phyloP scores from a whole-genome alignment of 2,113 vertebrate genomes.

The Mustela nigripes region DNA sequence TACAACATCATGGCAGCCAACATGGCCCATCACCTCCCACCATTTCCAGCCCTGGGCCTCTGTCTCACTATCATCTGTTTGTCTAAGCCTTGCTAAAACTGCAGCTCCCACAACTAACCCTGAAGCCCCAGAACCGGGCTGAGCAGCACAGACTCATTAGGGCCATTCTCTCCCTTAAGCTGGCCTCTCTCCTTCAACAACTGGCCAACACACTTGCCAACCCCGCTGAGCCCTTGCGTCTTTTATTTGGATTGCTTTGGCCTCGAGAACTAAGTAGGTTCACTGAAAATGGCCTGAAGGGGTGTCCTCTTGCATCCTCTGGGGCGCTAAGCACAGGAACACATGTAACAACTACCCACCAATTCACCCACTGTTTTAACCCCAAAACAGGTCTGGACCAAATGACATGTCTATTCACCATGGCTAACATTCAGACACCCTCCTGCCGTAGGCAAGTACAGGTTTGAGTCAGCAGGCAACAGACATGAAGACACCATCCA shows the following conservation, averaged over 20 bases:
- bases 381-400: background rate
- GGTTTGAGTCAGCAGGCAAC: background rate
- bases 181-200: background rate
- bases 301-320: background rate
- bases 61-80: background rate
- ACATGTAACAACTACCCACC: background rate
- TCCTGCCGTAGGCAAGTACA: background rate
- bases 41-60: background rate
- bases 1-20: background rate
- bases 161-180: background rate
- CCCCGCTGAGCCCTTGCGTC: background rate
- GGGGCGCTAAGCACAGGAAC: background rate
- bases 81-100: background rate
- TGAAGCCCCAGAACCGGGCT: background rate
- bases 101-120: background rate
- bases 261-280: background rate
- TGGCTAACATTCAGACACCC: background rate
- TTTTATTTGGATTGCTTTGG: background rate
- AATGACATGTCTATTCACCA: background rate
- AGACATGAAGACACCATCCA: background rate
- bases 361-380: background rate
- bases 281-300: background rate
- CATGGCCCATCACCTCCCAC: background rate
- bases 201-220: fast-evolving
- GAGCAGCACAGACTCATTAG: background rate